Base-by-base conservation (phyloP, 1,140 invertebrate species). In the Aphis craccivora region DNA sequence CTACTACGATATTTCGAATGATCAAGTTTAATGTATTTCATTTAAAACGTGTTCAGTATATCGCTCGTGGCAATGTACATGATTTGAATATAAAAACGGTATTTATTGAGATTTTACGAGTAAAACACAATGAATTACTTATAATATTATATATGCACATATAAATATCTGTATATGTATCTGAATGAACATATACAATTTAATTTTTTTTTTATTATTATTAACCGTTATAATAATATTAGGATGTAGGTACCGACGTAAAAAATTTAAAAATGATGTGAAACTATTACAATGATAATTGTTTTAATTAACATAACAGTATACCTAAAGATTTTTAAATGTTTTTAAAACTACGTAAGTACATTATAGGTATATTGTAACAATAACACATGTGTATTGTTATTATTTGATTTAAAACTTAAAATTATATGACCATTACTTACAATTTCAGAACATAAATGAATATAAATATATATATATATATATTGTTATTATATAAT, bases 11-110 rank as follows among this genome's bases (percentile, higher is more conserved):
- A 45, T 30, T 87, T 43, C 9, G 40, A 45, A 48, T 45, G 40
- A 45, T 45, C 84, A 87, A 76, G 60, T 76, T 76, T 76, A 76
- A 76, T 87, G 40, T 87, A 87, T 45, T 45, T 87, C 43, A 45
- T 87, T 87, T 45, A 43, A 87, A 87, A 37, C 43, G 40, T 87
- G 84, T 87, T 43, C 25, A 43, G 14, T 87, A 48, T 30, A 87
- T 43, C 23, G 43, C 30, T 43, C 40, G 37, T 83, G 30, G 60
- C 81, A 83, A 22, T 37, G 35, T 37, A 40, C 83, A 25, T 3
- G 83, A 43, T 84, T 40, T 84, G 22, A 84, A 43, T 84, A 40
- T 84, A 84, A 84, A 43, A 84, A 40, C 23, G 8, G 37, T 40
- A 25, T 25, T 25, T 84, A 84, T 84, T 84, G 23, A 9, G 83